Evolutionary conservation across 2,113 vertebrate species (phyloP), one percentile per base, ranked within the genome.

Genomic region (Blennius ocellaris): DNA sequence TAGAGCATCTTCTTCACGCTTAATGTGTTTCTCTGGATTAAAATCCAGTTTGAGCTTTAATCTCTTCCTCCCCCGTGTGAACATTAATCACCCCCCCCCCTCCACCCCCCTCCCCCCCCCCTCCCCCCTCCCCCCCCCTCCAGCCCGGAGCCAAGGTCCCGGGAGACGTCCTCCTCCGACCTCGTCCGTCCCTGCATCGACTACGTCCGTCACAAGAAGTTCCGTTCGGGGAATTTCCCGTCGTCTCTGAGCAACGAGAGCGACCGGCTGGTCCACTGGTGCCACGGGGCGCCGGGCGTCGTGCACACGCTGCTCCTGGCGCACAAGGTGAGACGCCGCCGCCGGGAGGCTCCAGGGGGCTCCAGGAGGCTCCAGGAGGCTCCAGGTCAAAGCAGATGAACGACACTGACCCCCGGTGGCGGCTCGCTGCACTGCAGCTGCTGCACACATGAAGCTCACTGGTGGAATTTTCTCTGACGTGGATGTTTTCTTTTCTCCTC

Each of bases 211-310:
- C 97, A 98, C 91, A 99, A 98, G 90, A 96, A 87, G 83, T 99
- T 99, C 77, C 90, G 97, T 14, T 98, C 98, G 0, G 97, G 98
- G 50, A 99, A 99, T 84, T 99, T 97, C 66, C 98, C 98, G 0
- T 99, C 98, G 0, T 99, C 98, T 0, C 89, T 99, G 65, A 99
- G 97, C 91, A 99, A 99, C 3, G 98, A 99, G 88, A 96, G 95
- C 0, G 98, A 99, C 84, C 93, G 97, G 0, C 89, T 99, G 85
- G 97, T 99, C 3, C 98, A 99, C 76, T 99, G 98, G 98, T 99
- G 98, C 73, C 98, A 99, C 0, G 97, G 98, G 1, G 96, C 97
- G 0, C 95, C 97, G 0, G 98, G 98, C 0, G 96, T 97, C 62
- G 86, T 97, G 79, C 97, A 99, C 55, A 89, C 96, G 95, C 96